phyloP scores from a whole-genome alignment of 2,113 vertebrate species.

The Stigmatopora nigra region DNA sequence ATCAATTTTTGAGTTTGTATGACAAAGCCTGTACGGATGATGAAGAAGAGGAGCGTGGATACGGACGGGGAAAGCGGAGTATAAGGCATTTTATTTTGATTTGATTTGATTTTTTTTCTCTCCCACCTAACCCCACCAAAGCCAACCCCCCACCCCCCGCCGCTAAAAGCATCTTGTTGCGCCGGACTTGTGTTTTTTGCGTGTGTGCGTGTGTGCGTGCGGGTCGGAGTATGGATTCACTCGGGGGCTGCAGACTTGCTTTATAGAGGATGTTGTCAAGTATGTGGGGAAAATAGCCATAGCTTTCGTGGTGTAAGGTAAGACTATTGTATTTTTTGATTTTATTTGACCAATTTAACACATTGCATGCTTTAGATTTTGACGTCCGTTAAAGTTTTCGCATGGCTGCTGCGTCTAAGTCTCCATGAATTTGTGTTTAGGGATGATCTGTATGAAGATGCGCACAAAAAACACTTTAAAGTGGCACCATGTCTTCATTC shows the following conservation, averaged over 20 bases:
- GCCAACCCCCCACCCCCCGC: too few species aligned
- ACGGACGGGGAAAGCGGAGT: constrained; percentile 70
- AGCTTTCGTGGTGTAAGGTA: constrained; percentile 98
- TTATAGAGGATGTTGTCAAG: constrained; percentile 81
- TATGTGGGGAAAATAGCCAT: constrained; percentile 92
- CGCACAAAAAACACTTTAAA: constrained; percentile 54
- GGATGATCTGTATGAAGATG: constrained; percentile 38
- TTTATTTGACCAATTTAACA: neutral
- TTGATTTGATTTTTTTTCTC: neutral
- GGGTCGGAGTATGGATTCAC: constrained; percentile 86
- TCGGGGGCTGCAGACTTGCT: constrained; percentile 74
- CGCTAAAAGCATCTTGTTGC: constrained; percentile 71
- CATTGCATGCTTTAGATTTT: constrained; percentile 5
- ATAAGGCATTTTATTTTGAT: constrained; percentile 66
- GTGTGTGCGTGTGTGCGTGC: constrained; percentile 40
- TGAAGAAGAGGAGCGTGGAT: constrained; percentile 50
- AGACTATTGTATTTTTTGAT: constrained; percentile 27
- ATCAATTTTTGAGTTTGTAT: constrained; percentile 45
- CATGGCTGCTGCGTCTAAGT: constrained; percentile 25
- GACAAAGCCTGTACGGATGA: constrained; percentile 60
- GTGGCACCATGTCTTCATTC: constrained; percentile 51
- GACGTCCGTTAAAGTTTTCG: constrained; percentile 54
- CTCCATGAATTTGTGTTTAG: constrained; percentile 31
- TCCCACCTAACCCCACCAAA: too few species aligned
- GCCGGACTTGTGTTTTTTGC: constrained; percentile 73